Evolutionary conservation across 2,113 vertebrate species (phyloP).

Genomic region (Cyanoramphus novaezelandiae): DNA sequence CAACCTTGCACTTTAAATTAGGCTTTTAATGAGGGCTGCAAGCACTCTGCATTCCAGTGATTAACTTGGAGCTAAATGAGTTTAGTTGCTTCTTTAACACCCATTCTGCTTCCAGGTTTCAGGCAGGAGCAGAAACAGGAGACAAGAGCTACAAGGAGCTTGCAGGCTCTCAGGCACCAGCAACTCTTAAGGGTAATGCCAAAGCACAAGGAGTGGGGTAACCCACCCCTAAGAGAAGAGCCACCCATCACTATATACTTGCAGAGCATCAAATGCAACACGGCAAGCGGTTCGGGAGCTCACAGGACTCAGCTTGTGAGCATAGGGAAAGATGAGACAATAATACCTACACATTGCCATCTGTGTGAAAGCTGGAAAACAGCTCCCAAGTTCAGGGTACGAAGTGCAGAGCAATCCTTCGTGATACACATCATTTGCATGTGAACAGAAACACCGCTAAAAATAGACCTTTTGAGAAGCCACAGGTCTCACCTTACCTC

Average conservation of each 20-base stretch:
- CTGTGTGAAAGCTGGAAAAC: background rate
- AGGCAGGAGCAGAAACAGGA: background rate
- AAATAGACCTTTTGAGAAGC: background rate
- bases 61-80: background rate
- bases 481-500: background rate
- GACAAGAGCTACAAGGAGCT: background rate
- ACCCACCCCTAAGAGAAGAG: background rate
- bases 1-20: constrained; percentile 27
- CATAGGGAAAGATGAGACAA: background rate
- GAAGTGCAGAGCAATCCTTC: background rate
- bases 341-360: background rate
- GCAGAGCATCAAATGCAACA: background rate
- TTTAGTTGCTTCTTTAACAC: background rate
- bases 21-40: background rate
- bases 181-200: background rate
- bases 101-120: background rate
- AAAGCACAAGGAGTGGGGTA: background rate
- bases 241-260: background rate
- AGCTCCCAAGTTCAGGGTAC: background rate
- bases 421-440: background rate
- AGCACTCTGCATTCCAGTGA: background rate
- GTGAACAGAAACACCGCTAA: background rate
- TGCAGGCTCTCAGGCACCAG: background rate
- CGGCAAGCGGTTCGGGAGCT: rapidly evolving
- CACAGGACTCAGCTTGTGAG: rapidly evolving